Evolutionary conservation across 2,888 invertebrate genomes (phyloP), one percentile per base, ranked within the genome.

Genomic region (Sminthurinus aureus): DNA sequence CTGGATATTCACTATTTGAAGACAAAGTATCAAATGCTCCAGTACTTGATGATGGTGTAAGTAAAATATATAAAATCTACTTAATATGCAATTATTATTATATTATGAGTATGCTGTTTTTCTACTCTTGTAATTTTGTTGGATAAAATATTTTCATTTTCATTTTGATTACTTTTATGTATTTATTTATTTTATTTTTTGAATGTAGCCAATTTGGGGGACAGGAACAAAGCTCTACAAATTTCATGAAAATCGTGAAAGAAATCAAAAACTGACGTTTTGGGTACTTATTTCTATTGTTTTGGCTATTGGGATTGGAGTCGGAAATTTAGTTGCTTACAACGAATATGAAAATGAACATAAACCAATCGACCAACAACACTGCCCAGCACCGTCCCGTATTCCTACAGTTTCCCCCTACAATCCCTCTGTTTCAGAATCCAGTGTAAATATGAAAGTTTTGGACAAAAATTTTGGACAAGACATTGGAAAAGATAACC

Each of bases 41-140:
- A 18, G 88, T 88, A 73, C 79, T 88, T n/a, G 88, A 88, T 77
- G 88, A 88, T 73, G 88, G 88, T 85, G 88, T 88, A 86, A 85
- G 38, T 66, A 73, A 3, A 58, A 73, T 81, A 4, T 38, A 38
- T 4, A 38, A 38, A 38, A 38, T 38, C n/a, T n/a, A n/a, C n/a
- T n/a, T n/a, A n/a, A n/a, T n/a, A n/a, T n/a, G n/a, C n/a, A n/a
- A n/a, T n/a, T n/a, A n/a, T 38, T 6, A 38, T 38, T 38, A 38
- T 38, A 38, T 38, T 38, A 38, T 38, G 1, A 38, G 1, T 38
- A 38, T 38, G 38, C n/a, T 38, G 38, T 38, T 38, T 38, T 38
- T 38, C 1, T 38, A 38, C 38, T 6, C 1, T 38, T 38, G 38
- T 79, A 66, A 6, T 38, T 38, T 38, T 38, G 38, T 38, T 38